Base-by-base conservation (phyloP, 1,140 invertebrate species). In the Drosophila tsacasi region DNA sequence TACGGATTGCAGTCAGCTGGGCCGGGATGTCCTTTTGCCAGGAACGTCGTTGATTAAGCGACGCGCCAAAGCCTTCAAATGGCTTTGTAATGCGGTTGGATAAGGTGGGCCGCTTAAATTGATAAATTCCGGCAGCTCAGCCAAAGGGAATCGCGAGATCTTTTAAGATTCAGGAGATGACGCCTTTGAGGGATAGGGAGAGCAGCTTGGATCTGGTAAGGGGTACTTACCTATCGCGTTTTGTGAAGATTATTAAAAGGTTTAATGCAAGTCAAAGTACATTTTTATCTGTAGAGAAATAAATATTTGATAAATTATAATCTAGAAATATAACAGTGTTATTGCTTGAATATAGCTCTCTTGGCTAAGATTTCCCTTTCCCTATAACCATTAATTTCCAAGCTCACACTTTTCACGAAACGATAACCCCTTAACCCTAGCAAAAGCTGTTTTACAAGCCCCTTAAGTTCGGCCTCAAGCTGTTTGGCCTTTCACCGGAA, bases 31-130 rank as follows among this genome's bases (percentile, higher is more conserved):
- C 62, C 74, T 54, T 76, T 76, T 59, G 39, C 72, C 73, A 32
- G 55, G 68, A 61, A 8, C 54, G 54, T 57, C 9, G 68, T 73
- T 74, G 71, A 74, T 74, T 74, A 74, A 74, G 71, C 71, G 71
- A 55, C 54, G 42, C 71, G 68, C 46, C 71, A 74, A 71, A 74
- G 71, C 71, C 55, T 19, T 74, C 54, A 52, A 73, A 74, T 74
- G 71, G 71, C 71, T 74, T 74, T 74, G 71, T 74, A 74, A 74
- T 74, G 71, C 71, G 71, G 71, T 61, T 30, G 68, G 71, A 61
- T 73, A 39, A 61, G 27, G 69, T 57, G 50, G 35, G 32, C 55
- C 23, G 54, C 42, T 74, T 74, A 74, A 74, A 74, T 74, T 74
- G 71, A 74, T 74, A 74, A 74, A 74, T 74, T 74, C 68, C 71